phyloP scores from a whole-genome alignment of 2,888 invertebrate genomes.

The Himalopsyche tibetana region DNA sequence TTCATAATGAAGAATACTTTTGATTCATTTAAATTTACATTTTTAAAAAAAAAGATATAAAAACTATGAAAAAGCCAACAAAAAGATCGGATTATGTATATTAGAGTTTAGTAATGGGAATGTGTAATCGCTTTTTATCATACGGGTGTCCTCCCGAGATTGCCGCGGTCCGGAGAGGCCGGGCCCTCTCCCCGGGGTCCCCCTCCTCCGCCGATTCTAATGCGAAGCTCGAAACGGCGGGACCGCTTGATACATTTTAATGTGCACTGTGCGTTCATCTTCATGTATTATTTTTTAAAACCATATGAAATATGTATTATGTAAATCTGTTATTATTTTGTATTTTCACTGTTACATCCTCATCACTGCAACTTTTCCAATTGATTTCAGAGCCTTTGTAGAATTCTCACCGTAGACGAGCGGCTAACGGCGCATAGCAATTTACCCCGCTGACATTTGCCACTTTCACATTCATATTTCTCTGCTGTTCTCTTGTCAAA shows the following conservation, averaged over 20 bases:
- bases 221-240: background rate
- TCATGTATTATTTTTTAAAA: background rate
- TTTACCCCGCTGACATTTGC: too few relatives aligned
- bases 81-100: conserved; percentile 63
- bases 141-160: conserved; percentile 55
- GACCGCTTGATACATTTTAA: background rate
- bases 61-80: conserved; percentile 62
- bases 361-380: background rate
- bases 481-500: too few relatives aligned
- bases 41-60: conserved; percentile 61
- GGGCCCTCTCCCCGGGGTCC: background rate
- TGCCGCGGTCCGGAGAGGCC: background rate
- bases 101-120: conserved; percentile 59
- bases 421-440: too few relatives aligned
- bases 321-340: background rate
- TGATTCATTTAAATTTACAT: conserved; percentile 49
- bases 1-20: conserved; percentile 51
- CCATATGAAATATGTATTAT: background rate
- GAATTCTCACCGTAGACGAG: background rate
- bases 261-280: conserved; percentile 33
- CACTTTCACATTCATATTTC: too few relatives aligned
- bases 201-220: background rate
- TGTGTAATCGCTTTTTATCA: conserved; percentile 62
- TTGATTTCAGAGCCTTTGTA: background rate
- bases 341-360: background rate